Evolutionary conservation across 2,888 invertebrate species (phyloP), one percentile per base, ranked within the genome.

Genomic region (Acleris cristana): DNA sequence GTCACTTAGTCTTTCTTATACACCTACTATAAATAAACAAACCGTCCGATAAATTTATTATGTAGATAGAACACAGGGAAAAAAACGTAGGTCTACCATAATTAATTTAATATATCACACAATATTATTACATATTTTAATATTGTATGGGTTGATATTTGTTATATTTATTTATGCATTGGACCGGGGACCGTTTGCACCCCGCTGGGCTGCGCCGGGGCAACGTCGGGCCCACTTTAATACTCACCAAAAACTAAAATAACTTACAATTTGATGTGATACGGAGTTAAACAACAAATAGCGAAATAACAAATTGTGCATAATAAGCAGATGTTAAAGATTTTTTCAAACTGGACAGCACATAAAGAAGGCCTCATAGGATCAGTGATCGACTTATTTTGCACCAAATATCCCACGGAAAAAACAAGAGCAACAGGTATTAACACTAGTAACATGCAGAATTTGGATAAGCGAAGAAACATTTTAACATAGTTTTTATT

Each of bases 191-290:
- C 79, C 79, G 81, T 76, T 75, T 80, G 81, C 82, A 71, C 77
- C 86, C 90, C 85, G 85, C 87, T 84, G 86, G 65, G 82, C 80
- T 82, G 85, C 82, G 87, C 77, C 69, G 70, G 75, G 73, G 79
- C 86, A 81, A 82, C 82, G 83, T 83, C 83, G 82, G 82, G 78
- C 72, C 83, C 77, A 83, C 79, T 85, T 86, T 87, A 83, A 82
- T 85, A 82, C 79, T 79, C 78, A 81, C 81, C 84, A 88, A 89
- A 89, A 89, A 85, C 83, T 79, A 77, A 80, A 86, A 87, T 85
- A 86, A 87, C 87, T 84, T 86, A 85, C 80, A 79, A 80, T 79
- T 79, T 79, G 77, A 81, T 76, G 74, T 76, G 77, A 77, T 81
- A 80, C 76, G 76, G 78, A 40, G 14, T 14, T 4, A 14, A 40